Percentiles rank a stretch among this genome's conserved stretches.
Evolutionary conservation across 2,888 invertebrate genomes (phyloP).

Genomic region (Lumbricus terrestris): DNA sequence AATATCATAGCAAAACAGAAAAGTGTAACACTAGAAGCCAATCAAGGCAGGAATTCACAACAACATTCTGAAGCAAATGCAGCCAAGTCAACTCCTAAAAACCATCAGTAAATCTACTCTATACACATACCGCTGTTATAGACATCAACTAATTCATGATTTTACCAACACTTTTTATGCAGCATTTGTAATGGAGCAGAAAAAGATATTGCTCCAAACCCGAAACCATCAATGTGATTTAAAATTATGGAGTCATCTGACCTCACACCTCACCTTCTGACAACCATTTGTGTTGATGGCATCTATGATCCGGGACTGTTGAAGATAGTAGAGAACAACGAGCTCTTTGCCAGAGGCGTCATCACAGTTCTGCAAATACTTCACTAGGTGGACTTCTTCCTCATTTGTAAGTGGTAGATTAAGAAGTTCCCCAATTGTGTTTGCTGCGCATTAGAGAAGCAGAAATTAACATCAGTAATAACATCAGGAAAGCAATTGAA

Average conservation of each 20-base stretch:
- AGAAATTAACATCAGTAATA: not conserved
- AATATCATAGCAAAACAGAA: not conserved
- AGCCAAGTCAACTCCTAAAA: not conserved
- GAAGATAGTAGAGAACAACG: conserved; percentile 71
- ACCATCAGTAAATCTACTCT: too few species aligned
- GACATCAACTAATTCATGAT: too few species aligned
- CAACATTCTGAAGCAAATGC: not conserved
- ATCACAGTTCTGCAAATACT: conserved; percentile 67
- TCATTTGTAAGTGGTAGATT: conserved; percentile 67
- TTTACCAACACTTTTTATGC: too few species aligned
- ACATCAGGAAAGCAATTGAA: not conserved
- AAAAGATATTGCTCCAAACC: too few species aligned
- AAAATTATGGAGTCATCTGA: not conserved
- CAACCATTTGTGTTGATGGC: conserved; percentile 57
- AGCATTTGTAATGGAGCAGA: too few species aligned
- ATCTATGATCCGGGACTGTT: conserved; percentile 62
- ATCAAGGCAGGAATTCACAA: not conserved
- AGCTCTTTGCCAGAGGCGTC: conserved; percentile 66
- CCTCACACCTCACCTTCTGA: not conserved
- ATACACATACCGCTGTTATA: too few species aligned
- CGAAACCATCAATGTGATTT: not conserved
- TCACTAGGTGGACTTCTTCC: conserved; percentile 71
- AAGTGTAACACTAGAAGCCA: not conserved
- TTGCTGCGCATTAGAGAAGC: conserved; percentile 41
- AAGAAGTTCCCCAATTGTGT: conserved; percentile 65